Base-by-base conservation (phyloP, 2,797 vertebrate genomes). In the Chrosomus eos region DNA sequence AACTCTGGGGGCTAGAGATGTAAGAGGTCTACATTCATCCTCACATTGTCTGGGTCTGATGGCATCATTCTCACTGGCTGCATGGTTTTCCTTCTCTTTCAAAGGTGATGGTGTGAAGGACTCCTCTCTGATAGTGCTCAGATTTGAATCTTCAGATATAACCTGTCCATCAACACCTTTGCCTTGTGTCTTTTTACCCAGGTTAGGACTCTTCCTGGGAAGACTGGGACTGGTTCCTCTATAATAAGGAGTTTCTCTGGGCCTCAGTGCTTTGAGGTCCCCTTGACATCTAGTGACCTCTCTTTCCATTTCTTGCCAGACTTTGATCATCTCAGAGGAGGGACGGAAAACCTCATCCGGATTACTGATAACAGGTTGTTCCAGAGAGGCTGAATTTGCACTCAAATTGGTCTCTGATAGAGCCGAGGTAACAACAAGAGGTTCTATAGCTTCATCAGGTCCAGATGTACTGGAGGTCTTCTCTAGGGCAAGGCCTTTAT, bases 251-350 rank as follows among this genome's bases (percentile, higher is more conserved):
- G 60, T 26, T 58, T 89, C 75, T 82, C 11, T 21, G 19, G 78
- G 51, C 26, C 40, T 90, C 84, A 70, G 21, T 0, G 48, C 60
- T 80, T 82, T 40, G 55, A 77, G 71, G 26, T 91, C 85, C 0
- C 45, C 81, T 14, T 90, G 91, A 70, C 89, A 84, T 75, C 76
- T 85, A 72, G 4, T 88, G 48, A 91, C 60, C n/a, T 89, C 67
- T 66, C 79, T 94, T 87, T 97, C 96, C 94, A 97, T 96, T 0
- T 90, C 91, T 86, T 96, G 95, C 97, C 96, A 97, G 75, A 96
- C 86, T 88, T 93, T 93, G 80, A 97, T 93, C 89, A 97, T 95
- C 71, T 98, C 95, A 1, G 93, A 93, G 3, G 97, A 95, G 0
- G 96, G 92, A 26, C 91, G 93, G 89, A 97, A 97, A 83, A 90